Conservation (phyloP, 2,113 vertebrate species). For the Axis porcinus region DNA sequence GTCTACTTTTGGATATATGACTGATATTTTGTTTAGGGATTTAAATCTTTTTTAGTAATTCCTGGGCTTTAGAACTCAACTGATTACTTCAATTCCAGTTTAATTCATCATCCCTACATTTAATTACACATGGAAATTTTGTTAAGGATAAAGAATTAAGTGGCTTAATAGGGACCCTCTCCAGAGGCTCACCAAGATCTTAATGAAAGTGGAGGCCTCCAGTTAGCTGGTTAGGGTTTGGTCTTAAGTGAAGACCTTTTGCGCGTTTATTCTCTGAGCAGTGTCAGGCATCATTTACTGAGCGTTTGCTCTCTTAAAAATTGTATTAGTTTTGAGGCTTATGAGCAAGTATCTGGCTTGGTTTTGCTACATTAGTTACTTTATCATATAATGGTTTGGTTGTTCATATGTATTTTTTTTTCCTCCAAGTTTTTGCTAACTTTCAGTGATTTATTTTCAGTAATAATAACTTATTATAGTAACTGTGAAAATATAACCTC, state of each 20-base stretch:
- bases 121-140: conserved; percentile 22
- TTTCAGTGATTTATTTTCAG: not conserved
- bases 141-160: not conserved
- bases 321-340: not conserved
- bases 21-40: not conserved
- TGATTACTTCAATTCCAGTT: not conserved
- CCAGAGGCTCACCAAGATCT: not conserved
- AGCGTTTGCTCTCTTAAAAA: conserved; percentile 1
- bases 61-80: not conserved
- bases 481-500: not conserved
- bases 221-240: not conserved
- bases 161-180: not conserved
- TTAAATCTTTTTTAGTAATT: not conserved
- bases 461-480: not conserved
- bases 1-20: not conserved
- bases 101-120: not conserved
- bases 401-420: not conserved
- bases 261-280: not conserved
- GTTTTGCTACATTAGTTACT: conserved; percentile 1
- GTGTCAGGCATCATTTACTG: not conserved
- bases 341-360: not conserved
- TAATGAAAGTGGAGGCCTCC: not conserved
- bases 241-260: not conserved
- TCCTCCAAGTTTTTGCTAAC: not conserved
- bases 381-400: not conserved